These are phyloP conservation scores for Stigmatopora nigra DNA, from an alignment of 2,113 vertebrate genomes.

Conservation along the genomic window DNA sequence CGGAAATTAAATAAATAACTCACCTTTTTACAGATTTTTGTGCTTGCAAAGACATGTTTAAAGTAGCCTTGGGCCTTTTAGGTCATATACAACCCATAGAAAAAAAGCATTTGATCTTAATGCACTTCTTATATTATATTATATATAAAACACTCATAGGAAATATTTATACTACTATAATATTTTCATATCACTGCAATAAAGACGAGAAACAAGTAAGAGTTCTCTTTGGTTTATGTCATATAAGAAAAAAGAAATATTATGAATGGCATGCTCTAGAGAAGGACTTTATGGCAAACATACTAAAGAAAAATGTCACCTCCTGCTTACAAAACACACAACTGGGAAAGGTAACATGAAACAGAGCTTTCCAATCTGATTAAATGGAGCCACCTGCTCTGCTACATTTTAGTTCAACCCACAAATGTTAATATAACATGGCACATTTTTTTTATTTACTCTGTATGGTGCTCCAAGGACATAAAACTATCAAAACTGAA, in stretches of 20 bases:
- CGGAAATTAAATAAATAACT: neutral
- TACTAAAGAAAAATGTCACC: too few relatives aligned
- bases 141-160: neutral
- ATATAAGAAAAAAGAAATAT: neutral
- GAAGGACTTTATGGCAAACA: neutral
- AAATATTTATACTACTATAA: neutral
- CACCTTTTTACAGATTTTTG: neutral
- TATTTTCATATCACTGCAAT: neutral
- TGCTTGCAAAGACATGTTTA: conserved; percentile 4
- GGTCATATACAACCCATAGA: neutral
- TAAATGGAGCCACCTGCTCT: too few relatives aligned
- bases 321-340: too few relatives aligned
- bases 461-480: neutral
- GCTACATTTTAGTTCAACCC: neutral
- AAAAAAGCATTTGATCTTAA: neutral
- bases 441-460: neutral
- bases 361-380: neutral
- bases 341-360: neutral
- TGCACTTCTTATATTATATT: neutral
- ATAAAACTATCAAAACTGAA: neutral
- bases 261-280: neutral
- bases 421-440: neutral
- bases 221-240: neutral
- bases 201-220: neutral
- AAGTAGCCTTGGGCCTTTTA: neutral